Conservation (phyloP, 2,888 invertebrate species). For the Calameuta pallipes region DNA sequence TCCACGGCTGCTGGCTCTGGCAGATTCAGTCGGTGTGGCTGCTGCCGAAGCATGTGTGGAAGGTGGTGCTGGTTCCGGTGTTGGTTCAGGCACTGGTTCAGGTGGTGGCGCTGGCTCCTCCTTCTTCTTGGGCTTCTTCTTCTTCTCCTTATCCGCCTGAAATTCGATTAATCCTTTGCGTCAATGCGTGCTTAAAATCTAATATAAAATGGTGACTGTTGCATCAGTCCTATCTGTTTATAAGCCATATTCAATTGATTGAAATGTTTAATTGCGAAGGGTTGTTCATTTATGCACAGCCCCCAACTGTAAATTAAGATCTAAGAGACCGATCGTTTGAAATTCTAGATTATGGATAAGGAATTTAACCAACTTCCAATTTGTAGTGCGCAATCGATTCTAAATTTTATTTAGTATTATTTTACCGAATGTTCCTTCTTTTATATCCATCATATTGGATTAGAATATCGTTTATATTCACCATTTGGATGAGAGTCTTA, state of each 20-base stretch:
- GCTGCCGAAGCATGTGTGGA: constrained; percentile 70
- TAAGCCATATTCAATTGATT: not conserved
- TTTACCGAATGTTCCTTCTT: not conserved
- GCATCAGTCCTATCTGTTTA: not conserved
- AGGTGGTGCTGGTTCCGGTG: constrained; percentile 75
- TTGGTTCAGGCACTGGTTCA: constrained; percentile 73
- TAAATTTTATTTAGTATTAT: not conserved
- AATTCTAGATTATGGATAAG: not conserved
- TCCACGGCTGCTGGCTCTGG: constrained; percentile 83
- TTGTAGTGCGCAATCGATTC: not conserved
- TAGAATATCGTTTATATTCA: not conserved
- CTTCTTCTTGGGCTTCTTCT: constrained; percentile 78
- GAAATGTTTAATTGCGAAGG: not conserved
- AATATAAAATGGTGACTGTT: not conserved
- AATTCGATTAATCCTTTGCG: constrained; percentile 21
- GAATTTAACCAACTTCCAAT: not conserved
- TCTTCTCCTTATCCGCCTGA: constrained; percentile 94
- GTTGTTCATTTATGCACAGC: not conserved
- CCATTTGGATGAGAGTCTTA: not conserved
- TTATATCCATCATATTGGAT: not conserved
- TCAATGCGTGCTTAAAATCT: not conserved
- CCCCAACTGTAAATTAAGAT: not conserved
- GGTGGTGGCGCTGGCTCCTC: constrained; percentile 81
- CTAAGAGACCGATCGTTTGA: not conserved
- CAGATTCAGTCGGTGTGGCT: constrained; percentile 61